A percentile compares a stretch with the other conserved stretches of the same genome.
Conservation (phyloP, 37 sponge, comb jelly and placozoan genomes). For the Oscarella lobularis region DNA sequence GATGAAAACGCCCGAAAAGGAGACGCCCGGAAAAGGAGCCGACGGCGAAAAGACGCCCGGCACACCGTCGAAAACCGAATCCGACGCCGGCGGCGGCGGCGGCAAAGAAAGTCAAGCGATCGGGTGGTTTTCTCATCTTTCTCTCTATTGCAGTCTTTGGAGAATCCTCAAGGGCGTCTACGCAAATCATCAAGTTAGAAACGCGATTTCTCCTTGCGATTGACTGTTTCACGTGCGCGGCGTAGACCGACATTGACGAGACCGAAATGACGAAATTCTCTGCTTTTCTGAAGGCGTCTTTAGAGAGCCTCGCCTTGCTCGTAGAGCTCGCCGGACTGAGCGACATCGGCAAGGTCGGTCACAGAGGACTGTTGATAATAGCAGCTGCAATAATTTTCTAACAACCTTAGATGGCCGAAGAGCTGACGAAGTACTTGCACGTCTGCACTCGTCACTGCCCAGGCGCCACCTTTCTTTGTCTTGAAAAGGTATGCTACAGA, state of each 20-base stretch:
- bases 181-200: not conserved
- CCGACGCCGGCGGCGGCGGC: not conserved
- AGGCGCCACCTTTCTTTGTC: not conserved
- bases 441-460: no score
- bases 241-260: not conserved
- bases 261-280: not conserved
- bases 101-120: not conserved
- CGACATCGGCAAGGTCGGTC: not conserved
- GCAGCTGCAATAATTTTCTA: no score
- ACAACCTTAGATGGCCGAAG: no score
- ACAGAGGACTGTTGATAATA: no score
- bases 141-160: not conserved
- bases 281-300: not conserved
- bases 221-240: not conserved
- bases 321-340: not conserved
- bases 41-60: not conserved
- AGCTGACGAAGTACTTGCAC: no score
- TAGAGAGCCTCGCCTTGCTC: not conserved
- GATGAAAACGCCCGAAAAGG: no score
- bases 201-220: not conserved
- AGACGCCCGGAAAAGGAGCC: no score
- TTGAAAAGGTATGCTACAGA: not conserved
- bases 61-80: not conserved
- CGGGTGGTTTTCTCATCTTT: not conserved
- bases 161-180: not conserved